Base-by-base conservation (phyloP, 1,140 invertebrate species). In the Periplaneta americana region DNA sequence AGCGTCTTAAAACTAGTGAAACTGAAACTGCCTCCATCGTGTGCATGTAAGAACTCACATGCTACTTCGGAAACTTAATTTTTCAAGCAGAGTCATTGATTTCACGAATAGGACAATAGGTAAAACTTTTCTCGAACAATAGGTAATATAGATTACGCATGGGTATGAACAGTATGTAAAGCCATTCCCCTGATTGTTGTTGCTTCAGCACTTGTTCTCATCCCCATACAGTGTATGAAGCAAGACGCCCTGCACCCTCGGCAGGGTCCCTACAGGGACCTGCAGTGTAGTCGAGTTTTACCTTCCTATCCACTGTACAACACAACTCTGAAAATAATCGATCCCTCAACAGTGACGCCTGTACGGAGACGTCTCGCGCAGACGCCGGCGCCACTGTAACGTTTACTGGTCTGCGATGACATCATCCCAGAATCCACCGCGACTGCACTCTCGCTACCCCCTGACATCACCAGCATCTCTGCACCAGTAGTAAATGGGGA, bases 351-450 rank as follows among this genome's bases (percentile, higher is more conserved):
- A 66, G 48, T n/a, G 48, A n/a, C n/a, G n/a, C n/a, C n/a, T n/a
- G n/a, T n/a, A n/a, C n/a, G n/a, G n/a, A n/a, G n/a, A 66, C 48
- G 48, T n/a, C 48, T 77, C 3, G 75, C 75, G 75, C 75, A 77
- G 75, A 36, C 75, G 75, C 75, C 75, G 75, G 75, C 75, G 75
- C 75, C 31, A 36, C 75, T 33, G 75, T 35, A 35, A 33, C 34
- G 32, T 76, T 35, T 35, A 76, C 35, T 33, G 75, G 75, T 33
- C 31, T n/a, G 33, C 75, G 31, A 77, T 77, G 75, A 77, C 75
- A 77, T 77, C 75, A 77, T 77, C 75, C 75, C 75, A 77, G 75
- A 77, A 77, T 77, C 4, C 75, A 77, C 8, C 10, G 48, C 48
- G 15, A 11, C 48, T 5, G 48, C 48, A n/a, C 48, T 66, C n/a